phyloP scores from a whole-genome alignment of 1,140 invertebrate species.

The Palaemon carinicauda region DNA sequence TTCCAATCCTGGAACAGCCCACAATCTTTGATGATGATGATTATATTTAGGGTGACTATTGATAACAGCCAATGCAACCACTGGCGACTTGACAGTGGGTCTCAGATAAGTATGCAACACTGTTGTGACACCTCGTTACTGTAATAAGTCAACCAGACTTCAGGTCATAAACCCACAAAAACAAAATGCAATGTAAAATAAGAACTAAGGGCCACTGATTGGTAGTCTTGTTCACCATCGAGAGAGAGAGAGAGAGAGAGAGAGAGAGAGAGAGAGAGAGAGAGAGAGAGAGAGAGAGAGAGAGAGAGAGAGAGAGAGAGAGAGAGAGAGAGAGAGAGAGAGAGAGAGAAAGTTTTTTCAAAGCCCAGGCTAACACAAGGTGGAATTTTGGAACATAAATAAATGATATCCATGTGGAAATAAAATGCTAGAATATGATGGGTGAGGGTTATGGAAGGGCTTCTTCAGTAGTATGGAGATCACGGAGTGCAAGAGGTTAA shows the following conservation, averaged over 20 bases:
- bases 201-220: neutral
- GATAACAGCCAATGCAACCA: no score
- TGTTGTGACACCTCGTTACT: conserved; percentile 27
- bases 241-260: neutral
- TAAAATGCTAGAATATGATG: no score
- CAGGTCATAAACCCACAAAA: neutral
- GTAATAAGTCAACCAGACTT: neutral
- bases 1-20: no score
- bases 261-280: neutral
- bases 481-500: conserved; percentile 27
- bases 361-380: neutral
- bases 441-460: neutral
- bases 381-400: neutral
- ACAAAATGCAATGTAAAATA: neutral
- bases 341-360: no score
- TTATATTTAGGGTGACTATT: no score
- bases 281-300: neutral
- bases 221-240: no score
- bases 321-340: neutral
- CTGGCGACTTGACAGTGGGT: neutral
- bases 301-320: neutral
- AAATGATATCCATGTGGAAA: neutral
- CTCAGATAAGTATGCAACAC: conserved; percentile 32
- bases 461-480: conserved; percentile 34
- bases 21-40: no score